These are phyloP conservation scores for Hydrozoanthus tunicans DNA, from an alignment of 64 coral and sea anemone genomes.

Conservation along the genomic window DNA sequence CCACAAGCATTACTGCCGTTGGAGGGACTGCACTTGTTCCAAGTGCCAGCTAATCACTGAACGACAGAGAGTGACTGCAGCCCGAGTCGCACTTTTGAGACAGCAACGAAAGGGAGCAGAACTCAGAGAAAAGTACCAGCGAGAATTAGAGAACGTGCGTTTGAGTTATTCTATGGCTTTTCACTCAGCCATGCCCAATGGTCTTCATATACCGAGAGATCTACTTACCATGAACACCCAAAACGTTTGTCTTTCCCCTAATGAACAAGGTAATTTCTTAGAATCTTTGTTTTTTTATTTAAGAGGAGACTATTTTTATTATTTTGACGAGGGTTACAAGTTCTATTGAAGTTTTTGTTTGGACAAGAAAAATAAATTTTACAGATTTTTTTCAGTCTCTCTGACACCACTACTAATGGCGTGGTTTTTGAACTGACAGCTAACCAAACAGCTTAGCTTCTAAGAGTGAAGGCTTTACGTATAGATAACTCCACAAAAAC, in stretches of 20 bases:
- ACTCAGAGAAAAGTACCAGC: constrained; percentile 53
- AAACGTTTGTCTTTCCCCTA: constrained; percentile 11
- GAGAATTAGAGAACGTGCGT: constrained; percentile 49
- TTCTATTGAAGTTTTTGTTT: neutral
- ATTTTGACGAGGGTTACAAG: neutral
- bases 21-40: constrained; percentile 60
- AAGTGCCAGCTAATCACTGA: constrained; percentile 56
- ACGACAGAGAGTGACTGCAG: constrained; percentile 45
- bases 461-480: too few species aligned
- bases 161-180: constrained; percentile 51
- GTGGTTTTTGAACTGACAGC: too few species aligned
- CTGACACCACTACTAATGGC: too few species aligned
- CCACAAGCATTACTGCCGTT: constrained; percentile 52
- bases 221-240: constrained; percentile 4
- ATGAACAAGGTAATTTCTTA: constrained; percentile 27
- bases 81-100: constrained; percentile 45
- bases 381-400: too few species aligned
- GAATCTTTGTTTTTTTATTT: neutral
- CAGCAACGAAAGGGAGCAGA: constrained; percentile 52
- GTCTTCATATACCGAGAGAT: constrained; percentile 36
- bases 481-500: too few species aligned
- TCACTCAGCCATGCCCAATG: constrained; percentile 28
- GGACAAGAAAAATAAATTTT: too few species aligned
- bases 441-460: too few species aligned
- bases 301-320: neutral